A percentile compares a stretch with the other conserved stretches of the same genome.
phyloP scores from a whole-genome alignment of 2,797 vertebrate species.

The Phyllotis vaccarum region DNA sequence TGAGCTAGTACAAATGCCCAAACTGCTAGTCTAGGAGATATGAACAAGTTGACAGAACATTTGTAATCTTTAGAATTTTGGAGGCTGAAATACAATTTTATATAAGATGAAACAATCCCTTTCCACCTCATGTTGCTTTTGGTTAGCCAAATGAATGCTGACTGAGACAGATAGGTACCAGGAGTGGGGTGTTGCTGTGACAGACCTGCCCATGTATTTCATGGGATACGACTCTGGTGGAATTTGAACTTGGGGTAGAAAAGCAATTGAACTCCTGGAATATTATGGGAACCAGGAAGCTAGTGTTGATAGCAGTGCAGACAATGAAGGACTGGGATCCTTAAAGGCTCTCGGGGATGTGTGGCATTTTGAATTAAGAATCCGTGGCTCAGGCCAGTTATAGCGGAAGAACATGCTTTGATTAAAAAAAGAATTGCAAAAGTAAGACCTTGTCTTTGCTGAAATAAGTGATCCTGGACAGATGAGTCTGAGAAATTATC shows the following conservation, averaged over 20 bases:
- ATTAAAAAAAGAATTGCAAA: neutral
- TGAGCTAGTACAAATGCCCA: neutral
- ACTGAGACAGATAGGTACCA: neutral
- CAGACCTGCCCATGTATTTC: neutral
- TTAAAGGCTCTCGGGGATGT: neutral
- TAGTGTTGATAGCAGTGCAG: neutral
- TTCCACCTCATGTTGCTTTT: neutral
- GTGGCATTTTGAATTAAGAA: neutral
- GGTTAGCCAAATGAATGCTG: neutral
- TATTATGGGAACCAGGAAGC: neutral
- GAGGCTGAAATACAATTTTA: constrained; percentile 7
- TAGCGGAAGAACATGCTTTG: neutral
- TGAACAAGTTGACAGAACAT: neutral
- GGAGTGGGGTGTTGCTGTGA: neutral
- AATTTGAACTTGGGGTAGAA: neutral
- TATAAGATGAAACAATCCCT: neutral
- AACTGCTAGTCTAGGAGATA: neutral
- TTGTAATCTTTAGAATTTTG: neutral
- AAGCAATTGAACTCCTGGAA: neutral
- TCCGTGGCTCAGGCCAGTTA: too few relatives aligned
- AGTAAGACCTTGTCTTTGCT: neutral
- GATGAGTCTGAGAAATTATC: too few relatives aligned
- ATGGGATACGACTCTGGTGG: neutral
- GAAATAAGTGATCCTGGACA: neutral
- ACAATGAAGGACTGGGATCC: neutral